Conservation (phyloP, 2,888 invertebrate genomes). For the Oscheius sp. region DNA sequence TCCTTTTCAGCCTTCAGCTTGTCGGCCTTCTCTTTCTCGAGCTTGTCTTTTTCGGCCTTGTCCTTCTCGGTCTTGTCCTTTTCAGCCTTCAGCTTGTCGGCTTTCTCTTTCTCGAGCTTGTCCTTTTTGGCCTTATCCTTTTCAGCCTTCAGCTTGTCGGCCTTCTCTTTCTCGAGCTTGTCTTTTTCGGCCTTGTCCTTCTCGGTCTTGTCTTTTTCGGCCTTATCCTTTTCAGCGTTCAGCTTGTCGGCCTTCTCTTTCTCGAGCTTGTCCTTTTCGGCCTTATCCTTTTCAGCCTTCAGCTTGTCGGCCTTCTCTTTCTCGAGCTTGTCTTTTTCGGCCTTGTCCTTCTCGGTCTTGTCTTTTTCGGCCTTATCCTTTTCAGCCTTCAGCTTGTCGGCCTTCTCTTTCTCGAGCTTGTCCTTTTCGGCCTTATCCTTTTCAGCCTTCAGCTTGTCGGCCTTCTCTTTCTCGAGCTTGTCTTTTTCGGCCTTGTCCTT, state of each 20-base stretch:
- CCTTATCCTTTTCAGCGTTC: slow-evolving; percentile 11
- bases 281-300: slow-evolving; percentile 22
- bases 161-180: slow-evolving; percentile 24
- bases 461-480: slow-evolving; percentile 21
- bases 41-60: background rate
- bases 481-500: slow-evolving; percentile 35
- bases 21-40: slow-evolving; percentile 26
- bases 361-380: slow-evolving; percentile 27
- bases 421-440: slow-evolving; percentile 31
- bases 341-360: slow-evolving; percentile 21
- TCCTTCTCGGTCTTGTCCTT: slow-evolving; percentile 9
- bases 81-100: slow-evolving; percentile 22
- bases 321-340: slow-evolving; percentile 15
- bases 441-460: slow-evolving; percentile 23
- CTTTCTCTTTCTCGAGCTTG: slow-evolving; percentile 29
- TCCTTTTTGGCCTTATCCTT: slow-evolving; percentile 36
- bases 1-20: slow-evolving; percentile 40
- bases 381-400: slow-evolving; percentile 27
- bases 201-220: slow-evolving; percentile 10
- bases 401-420: slow-evolving; percentile 27
- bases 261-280: slow-evolving; percentile 23
- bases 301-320: slow-evolving; percentile 22
- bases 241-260: slow-evolving; percentile 16
- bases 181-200: slow-evolving; percentile 24
- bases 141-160: slow-evolving; percentile 34